Evolutionary conservation across 2,888 invertebrate species (phyloP).

Genomic region (Osmoderma eremita): DNA sequence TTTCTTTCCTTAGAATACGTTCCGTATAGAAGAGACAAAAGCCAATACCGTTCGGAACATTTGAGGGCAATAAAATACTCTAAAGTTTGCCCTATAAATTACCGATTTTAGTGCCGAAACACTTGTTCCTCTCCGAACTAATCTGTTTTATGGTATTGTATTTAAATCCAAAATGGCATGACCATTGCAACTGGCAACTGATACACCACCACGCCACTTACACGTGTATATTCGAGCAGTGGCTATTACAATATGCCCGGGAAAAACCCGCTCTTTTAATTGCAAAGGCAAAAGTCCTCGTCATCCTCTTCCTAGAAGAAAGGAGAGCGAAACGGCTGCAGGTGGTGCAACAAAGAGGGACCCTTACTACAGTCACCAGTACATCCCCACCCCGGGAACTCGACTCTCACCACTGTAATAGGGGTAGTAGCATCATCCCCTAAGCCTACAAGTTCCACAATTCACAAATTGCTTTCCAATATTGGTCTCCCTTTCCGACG

Average conservation of each 20-base stretch:
- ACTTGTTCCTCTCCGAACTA: constrained; percentile 36
- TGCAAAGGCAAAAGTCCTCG: constrained; percentile 38
- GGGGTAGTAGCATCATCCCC: constrained; percentile 54
- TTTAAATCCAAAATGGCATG: constrained; percentile 28
- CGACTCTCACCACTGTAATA: constrained; percentile 53
- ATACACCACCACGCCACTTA: not conserved
- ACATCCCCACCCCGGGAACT: constrained; percentile 49
- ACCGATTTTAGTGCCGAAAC: constrained; percentile 35
- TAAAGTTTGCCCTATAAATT: constrained; percentile 38
- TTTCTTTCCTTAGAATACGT: constrained; percentile 17
- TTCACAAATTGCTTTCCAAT: constrained; percentile 64
- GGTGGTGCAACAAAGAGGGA: constrained; percentile 28
- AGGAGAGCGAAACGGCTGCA: constrained; percentile 27
- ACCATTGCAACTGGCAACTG: constrained; percentile 30
- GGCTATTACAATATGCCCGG: constrained; percentile 22
- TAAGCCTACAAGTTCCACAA: constrained; percentile 60
- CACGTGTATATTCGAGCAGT: not conserved
- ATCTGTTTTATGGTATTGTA: constrained; percentile 36
- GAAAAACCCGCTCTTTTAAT: constrained; percentile 41
- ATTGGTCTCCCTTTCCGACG: constrained; percentile 53
- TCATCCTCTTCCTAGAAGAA: constrained; percentile 31
- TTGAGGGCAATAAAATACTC: constrained; percentile 34
- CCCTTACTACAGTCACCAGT: constrained; percentile 39
- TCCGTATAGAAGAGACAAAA: constrained; percentile 16
- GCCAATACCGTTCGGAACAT: constrained; percentile 30